Percentiles rank a stretch among this genome's conserved stretches.
Evolutionary conservation across 1,140 invertebrate genomes (phyloP).

Genomic region (Solenopsis fugax): DNA sequence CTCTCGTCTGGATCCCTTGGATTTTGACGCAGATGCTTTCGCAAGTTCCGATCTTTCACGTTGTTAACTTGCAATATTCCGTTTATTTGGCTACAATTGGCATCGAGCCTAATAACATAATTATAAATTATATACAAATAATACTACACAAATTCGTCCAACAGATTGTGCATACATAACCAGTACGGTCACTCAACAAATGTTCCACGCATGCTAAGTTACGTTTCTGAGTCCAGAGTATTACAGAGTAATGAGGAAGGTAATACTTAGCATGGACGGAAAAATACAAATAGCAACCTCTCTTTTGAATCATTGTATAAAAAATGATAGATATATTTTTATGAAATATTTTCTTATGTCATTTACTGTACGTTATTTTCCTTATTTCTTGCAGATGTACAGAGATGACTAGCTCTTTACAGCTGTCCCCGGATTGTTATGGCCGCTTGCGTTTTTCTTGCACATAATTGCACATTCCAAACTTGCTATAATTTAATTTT

Average conservation of each 20-base stretch:
- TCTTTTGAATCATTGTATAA: constrained; percentile 23
- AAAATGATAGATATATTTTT: constrained; percentile 45
- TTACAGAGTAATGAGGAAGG: constrained; percentile 6
- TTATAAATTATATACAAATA: constrained; percentile 60
- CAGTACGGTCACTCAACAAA: constrained; percentile 19
- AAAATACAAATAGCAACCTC: constrained; percentile 36
- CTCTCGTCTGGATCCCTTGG: not conserved
- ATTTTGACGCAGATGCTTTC: not conserved
- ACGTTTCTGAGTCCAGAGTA: not conserved
- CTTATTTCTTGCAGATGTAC: constrained; percentile 19
- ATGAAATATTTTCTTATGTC: constrained; percentile 33
- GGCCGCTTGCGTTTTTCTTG: constrained; percentile 4
- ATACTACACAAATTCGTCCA: constrained; percentile 47
- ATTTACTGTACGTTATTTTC: constrained; percentile 42
- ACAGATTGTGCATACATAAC: constrained; percentile 30
- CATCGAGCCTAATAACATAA: constrained; percentile 16
- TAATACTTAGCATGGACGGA: constrained; percentile 32
- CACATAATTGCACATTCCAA: not conserved
- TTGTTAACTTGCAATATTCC: constrained; percentile 15
- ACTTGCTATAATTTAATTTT: constrained; percentile 22
- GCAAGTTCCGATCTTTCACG: not conserved
- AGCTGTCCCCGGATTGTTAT: constrained; percentile 54
- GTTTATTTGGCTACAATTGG: constrained; percentile 28
- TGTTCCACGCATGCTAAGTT: constrained; percentile 27
- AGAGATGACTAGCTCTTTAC: constrained; percentile 58